Conservation (phyloP, 2,113 vertebrate species). For the Pavo muticus region DNA sequence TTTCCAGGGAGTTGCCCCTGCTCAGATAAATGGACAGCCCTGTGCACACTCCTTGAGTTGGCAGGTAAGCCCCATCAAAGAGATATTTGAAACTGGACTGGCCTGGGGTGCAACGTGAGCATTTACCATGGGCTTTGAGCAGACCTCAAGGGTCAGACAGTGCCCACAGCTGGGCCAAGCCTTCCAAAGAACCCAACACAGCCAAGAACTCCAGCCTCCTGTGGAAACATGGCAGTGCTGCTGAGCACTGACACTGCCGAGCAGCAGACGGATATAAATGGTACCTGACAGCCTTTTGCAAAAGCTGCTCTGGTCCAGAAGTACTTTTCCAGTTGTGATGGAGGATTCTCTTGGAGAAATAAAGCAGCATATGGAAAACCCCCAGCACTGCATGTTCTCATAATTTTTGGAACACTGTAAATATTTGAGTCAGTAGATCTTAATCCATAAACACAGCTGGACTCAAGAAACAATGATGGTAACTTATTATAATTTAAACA, state of each 20-base stretch:
- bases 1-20: background rate
- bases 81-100: background rate
- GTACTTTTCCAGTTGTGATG: conserved; percentile 39
- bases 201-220: background rate
- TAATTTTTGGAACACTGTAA: conserved; percentile 83
- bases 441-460: conserved; percentile 88
- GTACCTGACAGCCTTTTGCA: background rate
- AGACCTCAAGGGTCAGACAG: background rate
- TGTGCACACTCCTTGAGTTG: accelerated
- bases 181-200: background rate
- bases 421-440: conserved; percentile 86
- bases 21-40: background rate
- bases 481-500: conserved; percentile 86
- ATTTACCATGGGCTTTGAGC: background rate
- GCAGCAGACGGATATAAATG: background rate
- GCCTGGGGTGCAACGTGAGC: background rate
- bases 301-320: background rate
- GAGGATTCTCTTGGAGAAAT: conserved; percentile 44
- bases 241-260: background rate
- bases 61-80: background rate
- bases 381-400: conserved; percentile 79
- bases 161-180: accelerated
- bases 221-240: background rate
- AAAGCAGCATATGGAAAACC: conserved; percentile 79
- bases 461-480: conserved; percentile 78